Evolutionary conservation across 2,113 vertebrate genomes (phyloP), one percentile per base, ranked within the genome.

Genomic region (Rhinoptilus africanus): DNA sequence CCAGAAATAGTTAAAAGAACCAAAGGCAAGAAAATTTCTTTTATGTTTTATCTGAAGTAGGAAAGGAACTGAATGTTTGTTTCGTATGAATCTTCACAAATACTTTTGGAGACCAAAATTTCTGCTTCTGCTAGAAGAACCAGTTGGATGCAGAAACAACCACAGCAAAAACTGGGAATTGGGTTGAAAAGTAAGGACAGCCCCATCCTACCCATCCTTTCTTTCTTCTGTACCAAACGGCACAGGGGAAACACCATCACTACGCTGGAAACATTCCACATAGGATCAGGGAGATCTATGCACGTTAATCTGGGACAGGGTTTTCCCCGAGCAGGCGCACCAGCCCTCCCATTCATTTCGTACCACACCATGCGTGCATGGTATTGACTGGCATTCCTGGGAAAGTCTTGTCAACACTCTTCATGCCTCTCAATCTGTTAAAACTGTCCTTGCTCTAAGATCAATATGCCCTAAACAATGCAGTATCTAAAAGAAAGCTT

Each of bases 91-190:
- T 91, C 72, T 87, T 62, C 45, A 54, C 23, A 89, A 71, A 54
- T 63, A 81, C 20, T 87, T 75, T 8, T 63, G 72, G 69, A 85
- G 69, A 78, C 11, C 26, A 75, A 80, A 89, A 94, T 95, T 93
- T 96, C 89, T 89, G 63, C 89, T 89, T 95, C 79, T 75, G 54
- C 54, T 62, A 78, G 80, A 35, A 47, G 32, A 91, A 92, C 51
- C 39, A 87, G 64, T 3, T 60, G 64, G 35, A 72, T 56, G 39
- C 47, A 78, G 47, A 87, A 91, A 75, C 32, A 86, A 67, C 8
- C 68, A 63, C 47, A 57, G 13, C 26, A 96, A 88, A 37, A 92
- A 69, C 51, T 54, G 63, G 34, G 75, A 92, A 27, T 5, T 73
- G 28, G 21, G 16, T 43, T 75, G 37, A 63, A 84, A 88, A 80